phyloP scores from a whole-genome alignment of 2,888 invertebrate genomes.

The Phragmatobia fuliginosa region DNA sequence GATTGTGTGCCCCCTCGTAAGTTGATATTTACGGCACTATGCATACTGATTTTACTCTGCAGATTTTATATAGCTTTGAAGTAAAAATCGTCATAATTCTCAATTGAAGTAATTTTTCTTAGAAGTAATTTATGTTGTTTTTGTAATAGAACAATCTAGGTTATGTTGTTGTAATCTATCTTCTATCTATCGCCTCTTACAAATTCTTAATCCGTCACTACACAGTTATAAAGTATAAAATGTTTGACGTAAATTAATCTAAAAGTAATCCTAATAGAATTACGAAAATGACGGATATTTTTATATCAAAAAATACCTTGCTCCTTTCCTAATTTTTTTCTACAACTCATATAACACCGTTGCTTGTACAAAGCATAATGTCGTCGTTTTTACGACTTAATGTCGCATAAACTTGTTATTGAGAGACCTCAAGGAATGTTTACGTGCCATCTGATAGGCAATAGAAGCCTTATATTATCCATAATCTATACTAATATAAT shows the following conservation, averaged over 20 bases:
- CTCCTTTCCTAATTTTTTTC: background rate
- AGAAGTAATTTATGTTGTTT: too few species aligned
- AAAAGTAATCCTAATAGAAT: background rate
- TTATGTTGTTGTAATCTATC: too few species aligned
- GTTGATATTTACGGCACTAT: too few species aligned
- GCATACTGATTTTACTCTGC: too few species aligned
- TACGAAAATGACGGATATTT: background rate
- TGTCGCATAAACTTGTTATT: slow-evolving; percentile 20
- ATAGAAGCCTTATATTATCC: slow-evolving; percentile 7
- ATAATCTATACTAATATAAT: slow-evolving; percentile 7
- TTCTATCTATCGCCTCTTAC: too few species aligned
- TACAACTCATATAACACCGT: slow-evolving; percentile 9
- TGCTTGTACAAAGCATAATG: slow-evolving; percentile 15
- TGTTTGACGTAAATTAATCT: background rate
- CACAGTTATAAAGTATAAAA: background rate
- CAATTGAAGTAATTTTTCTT: too few species aligned
- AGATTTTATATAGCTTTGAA: too few species aligned
- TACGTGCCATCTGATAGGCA: slow-evolving; percentile 11
- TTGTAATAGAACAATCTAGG: too few species aligned
- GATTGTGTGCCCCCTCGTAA: too few species aligned
- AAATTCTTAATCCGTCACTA: too few species aligned
- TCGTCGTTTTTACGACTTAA: slow-evolving; percentile 18
- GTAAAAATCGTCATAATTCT: too few species aligned
- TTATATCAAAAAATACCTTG: slow-evolving; percentile 1
- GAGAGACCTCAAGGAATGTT: slow-evolving; percentile 13